These are phyloP conservation scores for Steinernema scapterisci DNA, from an alignment of 2,888 invertebrate genomes.

Conservation along the genomic window DNA sequence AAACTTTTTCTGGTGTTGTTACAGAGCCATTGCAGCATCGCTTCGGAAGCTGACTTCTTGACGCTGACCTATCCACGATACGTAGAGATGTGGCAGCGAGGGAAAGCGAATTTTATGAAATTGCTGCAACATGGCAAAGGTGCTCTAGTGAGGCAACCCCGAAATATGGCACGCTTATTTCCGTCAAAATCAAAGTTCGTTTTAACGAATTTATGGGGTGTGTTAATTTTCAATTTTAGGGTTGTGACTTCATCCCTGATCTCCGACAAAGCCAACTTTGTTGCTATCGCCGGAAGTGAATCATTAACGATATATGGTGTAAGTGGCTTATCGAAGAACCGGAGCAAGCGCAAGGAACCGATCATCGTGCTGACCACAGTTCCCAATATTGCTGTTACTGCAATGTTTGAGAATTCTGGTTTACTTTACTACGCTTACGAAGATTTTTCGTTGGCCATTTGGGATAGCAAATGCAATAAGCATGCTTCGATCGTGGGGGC, in stretches of 20 bases:
- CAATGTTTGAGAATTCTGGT: neutral
- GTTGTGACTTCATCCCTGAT: neutral
- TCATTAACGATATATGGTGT: neutral
- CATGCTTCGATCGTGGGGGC: neutral
- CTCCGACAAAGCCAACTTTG: neutral
- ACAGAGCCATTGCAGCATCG: neutral
- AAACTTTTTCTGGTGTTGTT: no score
- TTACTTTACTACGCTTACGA: neutral
- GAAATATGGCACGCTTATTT: neutral
- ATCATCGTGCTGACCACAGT: neutral
- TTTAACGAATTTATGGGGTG: neutral
- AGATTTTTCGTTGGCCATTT: neutral
- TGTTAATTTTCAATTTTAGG: no score
- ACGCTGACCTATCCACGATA: neutral
- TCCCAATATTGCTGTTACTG: neutral
- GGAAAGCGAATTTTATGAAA: neutral
- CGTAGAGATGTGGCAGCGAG: conserved; percentile 12
- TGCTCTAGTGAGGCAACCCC: neutral
- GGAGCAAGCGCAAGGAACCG: neutral
- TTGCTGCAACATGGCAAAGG: neutral
- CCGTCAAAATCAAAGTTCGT: neutral
- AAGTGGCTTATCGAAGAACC: neutral
- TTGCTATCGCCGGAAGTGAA: neutral
- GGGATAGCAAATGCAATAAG: no score
- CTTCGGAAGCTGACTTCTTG: neutral